Evolutionary conservation across 2,113 vertebrate genomes (phyloP), one percentile per base, ranked within the genome.

Genomic region (Psophia crepitans): DNA sequence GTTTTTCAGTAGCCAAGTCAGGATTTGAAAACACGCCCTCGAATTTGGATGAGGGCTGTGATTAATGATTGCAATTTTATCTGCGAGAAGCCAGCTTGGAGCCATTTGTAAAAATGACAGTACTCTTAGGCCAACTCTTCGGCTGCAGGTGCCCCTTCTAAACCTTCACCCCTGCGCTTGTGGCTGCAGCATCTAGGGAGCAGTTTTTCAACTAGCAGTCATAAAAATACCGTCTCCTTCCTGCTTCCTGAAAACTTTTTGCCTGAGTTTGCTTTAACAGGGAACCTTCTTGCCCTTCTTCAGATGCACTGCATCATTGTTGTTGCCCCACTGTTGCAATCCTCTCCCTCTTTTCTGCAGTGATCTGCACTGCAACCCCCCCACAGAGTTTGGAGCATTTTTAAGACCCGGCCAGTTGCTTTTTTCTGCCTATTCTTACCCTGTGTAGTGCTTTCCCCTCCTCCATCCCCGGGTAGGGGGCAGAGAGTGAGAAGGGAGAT

Each of bases 21-120:
- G 51, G 56, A 71, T 93, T 69, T 89, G 85, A 85, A 95, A 90
- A 73, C 33, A 28, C 20, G 24, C 21, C 64, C 76, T 94, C 1
- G 0, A 80, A 88, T 92, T 63, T 84, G 85, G 49, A 60, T 87
- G 71, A 88, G 49, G 27, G 49, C 28, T 84, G 44, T 97, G 94
- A 96, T 86, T 95, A 95, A 96, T 75, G 85, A 66, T 79, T 61
- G 64, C 57, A 89, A 76, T 96, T 83, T 94, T 87, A 92, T 90
- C 93, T 82, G 49, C 3, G 5, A 90, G 74, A 89, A 93, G 60
- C 12, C 76, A 90, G 46, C 69, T 92, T 90, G 74, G 54, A 96
- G 73, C 64, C 53, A 87, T 97, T 91, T 96, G 77, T 96, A 94
- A 93, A 95, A 88, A 80, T 90, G 85, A 78, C 90, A 95, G 88